phyloP scores from a whole-genome alignment of 2,113 vertebrate species.

The Chauna torquata region DNA sequence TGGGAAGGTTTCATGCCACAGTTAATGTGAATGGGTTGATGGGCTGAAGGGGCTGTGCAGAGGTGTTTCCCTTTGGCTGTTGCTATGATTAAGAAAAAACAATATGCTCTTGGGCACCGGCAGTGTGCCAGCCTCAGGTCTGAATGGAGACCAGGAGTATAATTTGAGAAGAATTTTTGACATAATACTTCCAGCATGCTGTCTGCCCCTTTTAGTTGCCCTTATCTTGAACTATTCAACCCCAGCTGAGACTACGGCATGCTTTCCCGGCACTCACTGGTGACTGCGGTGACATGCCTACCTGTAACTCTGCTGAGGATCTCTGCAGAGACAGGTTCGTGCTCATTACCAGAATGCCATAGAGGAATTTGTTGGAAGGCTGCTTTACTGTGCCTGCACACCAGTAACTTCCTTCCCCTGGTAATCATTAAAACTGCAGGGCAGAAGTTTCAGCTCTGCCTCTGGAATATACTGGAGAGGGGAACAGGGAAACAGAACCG shows the following conservation, averaged over 20 bases:
- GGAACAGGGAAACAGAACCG: background rate
- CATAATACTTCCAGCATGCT: background rate
- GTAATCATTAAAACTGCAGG: background rate
- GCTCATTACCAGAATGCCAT: background rate
- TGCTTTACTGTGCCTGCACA: background rate
- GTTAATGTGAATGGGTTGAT: background rate
- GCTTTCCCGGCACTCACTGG: background rate
- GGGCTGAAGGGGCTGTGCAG: background rate
- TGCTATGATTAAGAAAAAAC: background rate
- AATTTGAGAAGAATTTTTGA: background rate
- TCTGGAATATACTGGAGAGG: background rate
- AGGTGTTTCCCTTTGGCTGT: background rate
- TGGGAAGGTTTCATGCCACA: background rate
- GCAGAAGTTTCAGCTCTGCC: background rate
- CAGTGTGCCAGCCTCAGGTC: background rate
- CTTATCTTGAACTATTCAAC: background rate
- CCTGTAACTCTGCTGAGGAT: background rate
- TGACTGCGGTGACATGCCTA: background rate
- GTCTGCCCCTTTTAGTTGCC: background rate
- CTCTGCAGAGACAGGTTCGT: background rate
- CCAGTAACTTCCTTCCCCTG: background rate
- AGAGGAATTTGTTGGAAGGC: background rate
- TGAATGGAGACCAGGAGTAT: accelerated
- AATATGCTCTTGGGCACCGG: background rate
- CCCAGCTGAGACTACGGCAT: background rate